Evolutionary conservation across 1,140 invertebrate species (phyloP).

Genomic region (Aphaenogaster rudis): DNA sequence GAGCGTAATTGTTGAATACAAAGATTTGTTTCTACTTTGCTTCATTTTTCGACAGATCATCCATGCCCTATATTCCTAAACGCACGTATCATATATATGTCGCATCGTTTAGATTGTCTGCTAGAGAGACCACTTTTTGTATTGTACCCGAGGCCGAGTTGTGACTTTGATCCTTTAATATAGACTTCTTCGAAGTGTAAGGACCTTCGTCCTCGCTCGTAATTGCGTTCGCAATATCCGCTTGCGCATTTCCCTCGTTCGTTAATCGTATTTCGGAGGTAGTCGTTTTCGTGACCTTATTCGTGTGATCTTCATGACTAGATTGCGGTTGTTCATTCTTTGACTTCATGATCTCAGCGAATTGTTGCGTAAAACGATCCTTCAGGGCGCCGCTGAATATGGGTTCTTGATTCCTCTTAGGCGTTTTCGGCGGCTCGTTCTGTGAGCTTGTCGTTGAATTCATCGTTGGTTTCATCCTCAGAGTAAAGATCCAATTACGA

Average conservation of each 20-base stretch:
- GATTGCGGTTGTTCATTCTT: conserved; percentile 6
- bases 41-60: conserved; percentile 21
- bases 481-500: conserved; percentile 83
- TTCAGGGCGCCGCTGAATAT: conserved; percentile 73
- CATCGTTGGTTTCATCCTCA: conserved; percentile 80
- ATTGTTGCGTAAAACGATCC: conserved; percentile 69
- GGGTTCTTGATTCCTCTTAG: conserved; percentile 78
- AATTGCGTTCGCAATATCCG: not conserved
- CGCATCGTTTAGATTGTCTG: conserved; percentile 60
- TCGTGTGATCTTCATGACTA: not conserved
- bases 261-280: conserved; percentile 53
- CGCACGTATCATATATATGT: conserved; percentile 71
- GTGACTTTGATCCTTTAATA: conserved; percentile 4
- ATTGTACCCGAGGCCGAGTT: not conserved
- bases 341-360: conserved; percentile 8
- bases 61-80: conserved; percentile 3
- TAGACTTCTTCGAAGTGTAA: not conserved
- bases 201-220: not conserved
- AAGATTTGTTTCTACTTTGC: not conserved
- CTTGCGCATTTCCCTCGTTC: not conserved
- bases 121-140: conserved; percentile 56
- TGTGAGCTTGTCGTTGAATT: conserved; percentile 17
- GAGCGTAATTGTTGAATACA: conserved; percentile 2
- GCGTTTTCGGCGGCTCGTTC: conserved; percentile 75
- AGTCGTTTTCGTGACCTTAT: conserved; percentile 35